Evolutionary conservation across 2,888 invertebrate genomes (phyloP), one percentile per base, ranked within the genome.

Genomic region (Parnassius mnemosyne): DNA sequence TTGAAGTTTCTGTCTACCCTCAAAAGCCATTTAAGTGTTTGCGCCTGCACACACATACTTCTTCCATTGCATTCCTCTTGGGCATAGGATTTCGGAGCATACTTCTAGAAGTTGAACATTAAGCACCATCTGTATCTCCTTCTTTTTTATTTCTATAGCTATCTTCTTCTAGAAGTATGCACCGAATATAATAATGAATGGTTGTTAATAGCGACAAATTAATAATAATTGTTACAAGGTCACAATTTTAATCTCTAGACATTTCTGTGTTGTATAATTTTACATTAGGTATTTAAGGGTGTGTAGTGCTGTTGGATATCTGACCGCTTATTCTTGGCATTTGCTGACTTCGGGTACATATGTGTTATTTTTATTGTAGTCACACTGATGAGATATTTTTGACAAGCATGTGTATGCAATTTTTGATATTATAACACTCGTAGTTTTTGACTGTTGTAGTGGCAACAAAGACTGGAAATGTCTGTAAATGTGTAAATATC

Each of bases 251-350:
- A 49, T 20, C 41, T 25, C 13, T 60, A 56, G 49, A 50, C 47
- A 44, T 63, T 43, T 56, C 54, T 53, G 43, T 55, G 47, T 60
- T 59, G 55, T 53, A 63, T 56, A 60, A 52, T 13, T 60, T 13
- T 52, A 47, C 16, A 47, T 56, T 43, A 53, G 58, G 7, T 25
- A 44, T 12, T 25, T 34, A 51, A 16, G 51, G 57, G 44, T 60
- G 25, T 47, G 55, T 61, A 61, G 49, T 41, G 20, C 9, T 53
- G 53, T 51, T 51, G 49, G 12, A 49, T 49, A 49, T 13, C 13
- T 47, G 55, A 25, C 46, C 43, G 52, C 51, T 52, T 52, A 12
- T 11, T n/a, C 12, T n/a, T 49, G 56, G 34, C 46, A 34, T 53
- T 53, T 53, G 10, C 13, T 12, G 57, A 57, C 57, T 34, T 57